Percentiles rank a stretch among this genome's conserved stretches.
These are phyloP conservation scores for Andrena hattorfiana DNA, from an alignment of 2,888 invertebrate genomes.

Conservation along the genomic window DNA sequence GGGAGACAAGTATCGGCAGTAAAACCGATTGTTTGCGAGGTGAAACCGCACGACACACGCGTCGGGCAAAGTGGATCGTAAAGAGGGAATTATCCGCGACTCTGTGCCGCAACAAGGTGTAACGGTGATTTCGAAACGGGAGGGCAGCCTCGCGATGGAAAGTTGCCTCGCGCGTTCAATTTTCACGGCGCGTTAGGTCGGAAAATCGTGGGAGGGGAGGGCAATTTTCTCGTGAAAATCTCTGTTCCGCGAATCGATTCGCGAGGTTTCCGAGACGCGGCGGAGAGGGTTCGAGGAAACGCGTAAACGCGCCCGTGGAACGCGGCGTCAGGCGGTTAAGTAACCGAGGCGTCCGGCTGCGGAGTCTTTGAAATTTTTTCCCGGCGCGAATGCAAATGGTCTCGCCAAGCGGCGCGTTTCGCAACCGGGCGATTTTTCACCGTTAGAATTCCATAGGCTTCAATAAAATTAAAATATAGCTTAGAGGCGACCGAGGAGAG, in stretches of 20 bases:
- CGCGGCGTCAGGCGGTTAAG: background rate
- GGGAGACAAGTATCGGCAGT: constrained; percentile 29
- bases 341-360: background rate
- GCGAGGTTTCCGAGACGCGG: background rate
- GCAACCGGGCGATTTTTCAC: constrained; percentile 32
- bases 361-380: constrained; percentile 11
- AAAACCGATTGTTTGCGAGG: constrained; percentile 51
- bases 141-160: constrained; percentile 3
- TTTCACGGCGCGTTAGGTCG: constrained; percentile 12
- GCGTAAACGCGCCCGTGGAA: too few relatives aligned
- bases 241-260: background rate
- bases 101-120: constrained; percentile 7
- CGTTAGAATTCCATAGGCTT: constrained; percentile 37
- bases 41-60: constrained; percentile 53
- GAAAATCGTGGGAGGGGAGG: constrained; percentile 2
- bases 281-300: background rate
- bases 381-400: constrained; percentile 17
- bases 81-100: constrained; percentile 56
- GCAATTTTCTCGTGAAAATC: background rate
- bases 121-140: constrained; percentile 1
- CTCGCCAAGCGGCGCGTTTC: constrained; percentile 18
- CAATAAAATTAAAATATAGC: constrained; percentile 56
- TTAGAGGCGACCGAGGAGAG: constrained; percentile 3
- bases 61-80: constrained; percentile 64
- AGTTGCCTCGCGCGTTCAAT: background rate